Conservation (phyloP, 2,113 vertebrate genomes). For the Ascaphus truei region DNA sequence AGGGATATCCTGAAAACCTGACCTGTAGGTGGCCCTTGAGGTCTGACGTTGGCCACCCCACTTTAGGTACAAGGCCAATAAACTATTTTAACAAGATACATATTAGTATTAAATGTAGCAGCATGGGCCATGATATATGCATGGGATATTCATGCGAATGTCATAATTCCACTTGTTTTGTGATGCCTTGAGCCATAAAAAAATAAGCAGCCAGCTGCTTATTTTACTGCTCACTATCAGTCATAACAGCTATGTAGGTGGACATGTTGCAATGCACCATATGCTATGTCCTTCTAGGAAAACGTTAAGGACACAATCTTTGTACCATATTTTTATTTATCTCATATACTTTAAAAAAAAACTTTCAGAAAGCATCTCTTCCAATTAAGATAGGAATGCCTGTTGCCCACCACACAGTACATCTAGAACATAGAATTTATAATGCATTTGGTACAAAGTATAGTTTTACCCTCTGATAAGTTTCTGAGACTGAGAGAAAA, state of each 20-base stretch:
- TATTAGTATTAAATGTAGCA: neutral
- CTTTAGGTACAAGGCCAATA: neutral
- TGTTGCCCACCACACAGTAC: no score
- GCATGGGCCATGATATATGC: neutral
- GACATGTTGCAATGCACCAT: neutral
- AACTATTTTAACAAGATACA: neutral
- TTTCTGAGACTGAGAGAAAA: no score
- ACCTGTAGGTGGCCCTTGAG: no score
- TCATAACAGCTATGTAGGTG: constrained; percentile 18
- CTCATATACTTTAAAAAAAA: neutral
- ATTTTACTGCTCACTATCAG: constrained; percentile 17
- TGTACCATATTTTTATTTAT: neutral
- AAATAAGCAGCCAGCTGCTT: constrained; percentile 19
- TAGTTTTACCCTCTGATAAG: no score
- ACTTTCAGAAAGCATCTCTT: no score
- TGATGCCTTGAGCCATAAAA: constrained; percentile 10
- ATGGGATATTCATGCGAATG: neutral
- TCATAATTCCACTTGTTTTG: constrained; percentile 4
- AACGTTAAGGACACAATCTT: neutral
- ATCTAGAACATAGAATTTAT: no score
- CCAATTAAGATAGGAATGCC: no score
- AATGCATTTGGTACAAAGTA: no score
- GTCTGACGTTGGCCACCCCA: no score
- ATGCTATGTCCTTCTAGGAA: constrained; percentile 26
- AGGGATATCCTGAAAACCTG: no score